Evolutionary conservation across 2,113 vertebrate genomes (phyloP).

Genomic region (Rhipidura dahli): DNA sequence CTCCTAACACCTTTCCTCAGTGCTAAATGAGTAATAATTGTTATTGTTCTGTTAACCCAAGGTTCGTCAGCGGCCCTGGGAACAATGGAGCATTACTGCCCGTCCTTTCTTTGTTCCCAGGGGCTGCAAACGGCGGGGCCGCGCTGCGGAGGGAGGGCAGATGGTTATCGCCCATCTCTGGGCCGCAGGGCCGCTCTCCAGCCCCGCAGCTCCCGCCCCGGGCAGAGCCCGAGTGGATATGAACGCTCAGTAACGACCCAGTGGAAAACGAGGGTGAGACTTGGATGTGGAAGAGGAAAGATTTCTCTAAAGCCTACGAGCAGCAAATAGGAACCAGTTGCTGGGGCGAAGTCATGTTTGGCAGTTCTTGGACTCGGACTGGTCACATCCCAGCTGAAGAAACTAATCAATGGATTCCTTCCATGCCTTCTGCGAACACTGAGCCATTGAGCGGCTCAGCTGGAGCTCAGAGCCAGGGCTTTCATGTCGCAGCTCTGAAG

Average conservation of each 20-base stretch:
- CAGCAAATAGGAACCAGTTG: conserved; percentile 62
- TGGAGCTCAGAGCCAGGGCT: conserved; percentile 49
- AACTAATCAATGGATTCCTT: conserved; percentile 62
- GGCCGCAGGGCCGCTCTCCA: background rate
- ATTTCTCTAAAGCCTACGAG: conserved; percentile 20
- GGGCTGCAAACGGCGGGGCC: background rate
- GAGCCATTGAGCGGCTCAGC: conserved; percentile 55
- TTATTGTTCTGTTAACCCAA: background rate
- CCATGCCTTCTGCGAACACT: conserved; percentile 56
- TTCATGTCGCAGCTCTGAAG: conserved; percentile 61
- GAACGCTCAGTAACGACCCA: background rate
- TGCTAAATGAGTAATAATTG: background rate
- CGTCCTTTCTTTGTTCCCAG: conserved; percentile 21
- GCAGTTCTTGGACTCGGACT: conserved; percentile 31
- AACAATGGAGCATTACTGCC: conserved; percentile 41
- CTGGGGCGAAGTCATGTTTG: conserved; percentile 50
- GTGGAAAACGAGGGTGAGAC: conserved; percentile 47
- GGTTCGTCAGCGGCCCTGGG: background rate
- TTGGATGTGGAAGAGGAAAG: conserved; percentile 49
- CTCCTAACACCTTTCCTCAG: background rate
- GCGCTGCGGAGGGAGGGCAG: conserved; percentile 20
- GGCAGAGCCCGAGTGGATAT: background rate
- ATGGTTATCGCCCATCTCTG: conserved; percentile 24
- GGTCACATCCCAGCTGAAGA: conserved; percentile 60
- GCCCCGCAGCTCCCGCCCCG: background rate